Evolutionary conservation across 2,113 vertebrate species (phyloP).

Genomic region (Stercorarius parasiticus): DNA sequence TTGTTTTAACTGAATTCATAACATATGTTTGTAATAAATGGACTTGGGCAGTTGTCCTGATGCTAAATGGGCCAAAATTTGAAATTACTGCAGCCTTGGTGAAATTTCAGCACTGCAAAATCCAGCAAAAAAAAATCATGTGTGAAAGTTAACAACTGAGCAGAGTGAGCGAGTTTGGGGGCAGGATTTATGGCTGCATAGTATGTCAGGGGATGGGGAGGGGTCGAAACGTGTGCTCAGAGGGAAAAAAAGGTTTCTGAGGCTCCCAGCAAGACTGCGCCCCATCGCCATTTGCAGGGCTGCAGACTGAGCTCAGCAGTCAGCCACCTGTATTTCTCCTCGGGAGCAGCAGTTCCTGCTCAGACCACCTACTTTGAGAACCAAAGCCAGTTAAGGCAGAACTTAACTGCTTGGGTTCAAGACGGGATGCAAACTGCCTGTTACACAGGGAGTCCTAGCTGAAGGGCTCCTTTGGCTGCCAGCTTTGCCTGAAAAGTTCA

Average conservation of each 20-base stretch:
- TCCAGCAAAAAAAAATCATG: background rate
- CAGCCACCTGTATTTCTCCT: constrained; percentile 51
- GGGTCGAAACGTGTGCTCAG: background rate
- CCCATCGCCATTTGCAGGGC: background rate
- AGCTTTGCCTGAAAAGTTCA: background rate
- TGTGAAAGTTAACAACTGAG: constrained; percentile 3
- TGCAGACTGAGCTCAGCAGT: background rate
- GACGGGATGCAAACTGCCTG: background rate
- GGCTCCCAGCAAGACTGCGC: background rate
- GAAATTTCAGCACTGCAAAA: constrained; percentile 36
- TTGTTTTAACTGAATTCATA: constrained; percentile 57
- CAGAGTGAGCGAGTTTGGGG: background rate
- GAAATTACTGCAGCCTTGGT: constrained; percentile 6
- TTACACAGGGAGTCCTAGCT: background rate
- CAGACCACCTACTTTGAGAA: constrained; percentile 64
- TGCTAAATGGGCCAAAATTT: constrained; percentile 43
- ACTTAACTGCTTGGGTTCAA: background rate
- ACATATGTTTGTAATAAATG: constrained; percentile 59
- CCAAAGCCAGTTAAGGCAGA: constrained; percentile 3
- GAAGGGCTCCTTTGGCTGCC: background rate
- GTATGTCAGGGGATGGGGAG: background rate
- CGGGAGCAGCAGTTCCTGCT: background rate
- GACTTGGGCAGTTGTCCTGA: constrained; percentile 19
- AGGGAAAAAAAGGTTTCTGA: background rate
- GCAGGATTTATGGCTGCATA: background rate